Evolutionary conservation across 2,113 vertebrate species (phyloP), one percentile per base, ranked within the genome.

Genomic region (Menidia beryllina): DNA sequence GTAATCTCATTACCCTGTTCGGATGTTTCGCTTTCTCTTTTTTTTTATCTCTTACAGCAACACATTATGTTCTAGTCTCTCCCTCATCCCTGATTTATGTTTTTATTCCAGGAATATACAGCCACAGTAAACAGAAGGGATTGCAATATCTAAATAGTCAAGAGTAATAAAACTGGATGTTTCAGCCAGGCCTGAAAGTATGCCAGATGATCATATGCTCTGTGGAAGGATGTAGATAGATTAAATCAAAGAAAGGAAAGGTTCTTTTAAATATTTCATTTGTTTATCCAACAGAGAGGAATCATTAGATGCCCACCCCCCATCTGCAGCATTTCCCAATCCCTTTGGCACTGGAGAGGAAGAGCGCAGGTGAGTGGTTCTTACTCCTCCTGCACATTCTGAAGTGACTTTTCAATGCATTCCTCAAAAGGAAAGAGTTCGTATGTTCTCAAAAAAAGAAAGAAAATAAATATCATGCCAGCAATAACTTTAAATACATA

Each of bases 321-420:
- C 39, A 61, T n/a, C 60, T 6, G 24, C 2, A 17, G 61, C 19
- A 17, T 36, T 90, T 38, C 68, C 61, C 39, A 92, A 94, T 84
- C 92, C 92, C 19, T 93, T 94, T 59, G 85, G 87, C 17, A 70
- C 85, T 24, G 72, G 83, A 52, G 91, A 91, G 34, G 86, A 91
- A 43, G 81, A 89, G n/a, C 88, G 78, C 69, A 84, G 82, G 93
- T 94, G 52, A 88, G 55, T 61, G 21, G 49, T 48, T 39, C 47
- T 23, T 47, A 23, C 27, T 25, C 7, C 38, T 24, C 10, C 21
- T 63, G 21, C 43, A 50, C 23, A 27, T 38, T 26, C 21, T 12
- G 19, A 12, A n/a, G 20, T 13, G 4, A 5, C n/a, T 52, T 53
- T 24, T 36, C 3, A 45, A 47, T 47, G 5, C 5, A 9, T 13